A percentile compares a stretch with the other conserved stretches of the same genome.
phyloP scores from a whole-genome alignment of 2,797 vertebrate species.

The Scomberomorus guttatus region DNA sequence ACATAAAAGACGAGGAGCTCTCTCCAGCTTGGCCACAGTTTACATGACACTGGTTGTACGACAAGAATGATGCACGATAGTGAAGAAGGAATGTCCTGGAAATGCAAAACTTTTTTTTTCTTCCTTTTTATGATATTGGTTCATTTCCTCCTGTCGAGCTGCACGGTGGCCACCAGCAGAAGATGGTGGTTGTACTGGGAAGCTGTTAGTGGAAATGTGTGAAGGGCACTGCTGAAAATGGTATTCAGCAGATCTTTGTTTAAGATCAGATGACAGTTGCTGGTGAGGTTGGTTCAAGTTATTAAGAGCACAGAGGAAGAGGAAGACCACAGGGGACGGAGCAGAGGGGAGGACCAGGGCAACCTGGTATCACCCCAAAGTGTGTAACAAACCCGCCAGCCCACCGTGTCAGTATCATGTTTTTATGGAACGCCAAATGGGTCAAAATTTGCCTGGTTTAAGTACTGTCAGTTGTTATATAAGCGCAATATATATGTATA shows the following conservation, averaged over 20 bases:
- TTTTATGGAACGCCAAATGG: too few relatives aligned
- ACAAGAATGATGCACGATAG: slow-evolving; percentile 31
- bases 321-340: slow-evolving; percentile 34
- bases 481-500: too few relatives aligned
- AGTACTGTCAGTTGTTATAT: too few relatives aligned
- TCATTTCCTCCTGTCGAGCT: too few relatives aligned
- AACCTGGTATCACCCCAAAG: too few relatives aligned
- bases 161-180: neutral
- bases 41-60: slow-evolving; percentile 36
- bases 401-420: too few relatives aligned
- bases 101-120: slow-evolving; percentile 26
- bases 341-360: slow-evolving; percentile 26
- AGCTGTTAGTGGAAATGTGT: slow-evolving; percentile 6
- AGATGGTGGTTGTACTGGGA: neutral
- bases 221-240: slow-evolving; percentile 2
- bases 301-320: slow-evolving; percentile 2
- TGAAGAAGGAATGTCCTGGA: slow-evolving; percentile 54
- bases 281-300: neutral
- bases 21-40: slow-evolving; percentile 41
- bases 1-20: slow-evolving; percentile 55
- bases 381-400: too few relatives aligned
- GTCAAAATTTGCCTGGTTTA: too few relatives aligned
- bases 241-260: slow-evolving; percentile 2
- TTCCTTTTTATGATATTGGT: neutral
- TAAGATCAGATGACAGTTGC: neutral